Evolutionary conservation across 2,888 invertebrate genomes (phyloP).

Genomic region (Nyleta sp.): DNA sequence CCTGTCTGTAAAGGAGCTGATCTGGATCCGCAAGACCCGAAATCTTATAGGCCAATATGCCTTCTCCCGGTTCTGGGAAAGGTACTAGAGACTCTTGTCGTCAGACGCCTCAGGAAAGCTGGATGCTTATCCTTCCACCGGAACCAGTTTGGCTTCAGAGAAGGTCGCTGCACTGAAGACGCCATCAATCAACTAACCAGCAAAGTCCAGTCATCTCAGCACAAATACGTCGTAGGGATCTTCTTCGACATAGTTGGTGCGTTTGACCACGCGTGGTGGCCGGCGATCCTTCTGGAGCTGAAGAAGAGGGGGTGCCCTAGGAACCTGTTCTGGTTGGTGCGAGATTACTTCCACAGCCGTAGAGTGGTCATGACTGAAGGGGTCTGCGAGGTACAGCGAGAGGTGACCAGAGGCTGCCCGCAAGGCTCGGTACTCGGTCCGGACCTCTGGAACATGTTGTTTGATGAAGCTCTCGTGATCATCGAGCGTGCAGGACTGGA

Average conservation of each 20-base stretch:
- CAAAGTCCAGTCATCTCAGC: background rate
- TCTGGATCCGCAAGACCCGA: slow-evolving; percentile 8
- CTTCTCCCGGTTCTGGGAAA: slow-evolving; percentile 40
- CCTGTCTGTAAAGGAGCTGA: slow-evolving; percentile 12
- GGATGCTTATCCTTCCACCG: background rate
- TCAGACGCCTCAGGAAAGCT: background rate
- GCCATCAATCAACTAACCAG: background rate
- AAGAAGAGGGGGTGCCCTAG: background rate
- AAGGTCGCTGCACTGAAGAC: background rate
- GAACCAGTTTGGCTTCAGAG: background rate
- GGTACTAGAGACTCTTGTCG: slow-evolving; percentile 29
- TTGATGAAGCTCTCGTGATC: slow-evolving; percentile 15
- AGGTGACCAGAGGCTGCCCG: background rate
- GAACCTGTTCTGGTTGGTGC: background rate
- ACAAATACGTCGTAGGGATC: background rate
- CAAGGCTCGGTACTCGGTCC: slow-evolving; percentile 52
- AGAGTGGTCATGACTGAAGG: background rate
- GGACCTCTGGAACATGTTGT: slow-evolving; percentile 38
- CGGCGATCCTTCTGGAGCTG: background rate
- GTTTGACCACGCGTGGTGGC: slow-evolving; percentile 1
- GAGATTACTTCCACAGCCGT: background rate
- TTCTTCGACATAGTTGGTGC: slow-evolving; percentile 5
- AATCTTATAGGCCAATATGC: slow-evolving; percentile 47
- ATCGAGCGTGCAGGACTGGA: background rate
- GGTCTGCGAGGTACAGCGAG: no score